phyloP scores from a whole-genome alignment of 2,888 invertebrate species.

The Sarcophaga variegata region DNA sequence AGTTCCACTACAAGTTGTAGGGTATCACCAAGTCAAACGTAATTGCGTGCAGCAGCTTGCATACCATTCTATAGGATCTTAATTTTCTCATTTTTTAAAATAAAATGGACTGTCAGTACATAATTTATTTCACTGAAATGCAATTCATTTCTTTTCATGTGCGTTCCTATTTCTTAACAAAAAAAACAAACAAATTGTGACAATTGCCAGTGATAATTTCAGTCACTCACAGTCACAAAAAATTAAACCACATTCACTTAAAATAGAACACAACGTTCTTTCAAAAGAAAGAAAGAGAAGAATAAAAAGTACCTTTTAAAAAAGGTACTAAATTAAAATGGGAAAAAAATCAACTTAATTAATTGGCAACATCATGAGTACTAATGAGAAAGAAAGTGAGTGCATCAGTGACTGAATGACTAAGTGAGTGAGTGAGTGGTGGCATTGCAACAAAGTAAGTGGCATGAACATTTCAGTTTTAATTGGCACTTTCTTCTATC shows the following conservation, averaged over 20 bases:
- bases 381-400: neutral
- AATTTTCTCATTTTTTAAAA: too few species aligned
- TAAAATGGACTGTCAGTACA: slow-evolving; percentile 17
- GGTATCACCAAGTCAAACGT: too few species aligned
- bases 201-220: slow-evolving; percentile 60
- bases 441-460: too few species aligned
- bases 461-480: slow-evolving; percentile 15
- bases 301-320: neutral
- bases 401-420: neutral
- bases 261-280: too few species aligned
- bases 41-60: too few species aligned
- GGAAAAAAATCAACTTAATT: slow-evolving; percentile 54
- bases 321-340: slow-evolving; percentile 23
- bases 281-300: too few species aligned
- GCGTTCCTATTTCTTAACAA: neutral
- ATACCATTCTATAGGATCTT: too few species aligned
- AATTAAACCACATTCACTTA: too few species aligned
- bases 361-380: slow-evolving; percentile 56
- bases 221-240: slow-evolving; percentile 1
- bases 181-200: slow-evolving; percentile 40
- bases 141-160: too few species aligned
- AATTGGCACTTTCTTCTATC: neutral
- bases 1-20: too few species aligned
- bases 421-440: slow-evolving; percentile 12
- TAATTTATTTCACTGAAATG: slow-evolving; percentile 12